A percentile compares a stretch with the other conserved stretches of the same genome.
phyloP scores from a whole-genome alignment of 2,113 vertebrate genomes.

The Oncorhynchus keta region DNA sequence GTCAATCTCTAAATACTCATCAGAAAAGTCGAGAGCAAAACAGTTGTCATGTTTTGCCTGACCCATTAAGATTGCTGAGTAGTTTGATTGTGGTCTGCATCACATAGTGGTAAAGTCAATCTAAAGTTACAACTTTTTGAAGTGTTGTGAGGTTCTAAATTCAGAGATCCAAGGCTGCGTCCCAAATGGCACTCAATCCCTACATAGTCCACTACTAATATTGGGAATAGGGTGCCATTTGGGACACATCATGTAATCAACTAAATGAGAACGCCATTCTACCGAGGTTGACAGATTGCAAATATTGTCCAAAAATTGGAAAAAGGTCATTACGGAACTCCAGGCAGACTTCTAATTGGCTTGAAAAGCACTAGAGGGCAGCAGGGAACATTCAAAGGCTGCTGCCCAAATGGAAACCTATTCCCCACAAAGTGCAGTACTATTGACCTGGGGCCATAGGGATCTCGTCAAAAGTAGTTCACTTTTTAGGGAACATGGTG shows the following conservation, averaged over 20 bases:
- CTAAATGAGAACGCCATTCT: slow-evolving; percentile 4
- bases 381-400: background rate
- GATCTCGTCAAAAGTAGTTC: no score
- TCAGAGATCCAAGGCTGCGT: no score
- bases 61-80: background rate
- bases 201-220: no score
- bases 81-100: background rate
- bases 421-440: no score
- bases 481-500: no score
- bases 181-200: no score
- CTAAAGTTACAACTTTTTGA: background rate
- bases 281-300: background rate
- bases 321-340: slow-evolving; percentile 14
- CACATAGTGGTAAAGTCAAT: background rate
- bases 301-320: background rate
- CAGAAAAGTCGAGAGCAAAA: background rate
- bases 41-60: background rate
- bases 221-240: background rate
- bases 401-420: no score
- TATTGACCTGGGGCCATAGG: no score
- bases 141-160: background rate
- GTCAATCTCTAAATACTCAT: background rate
- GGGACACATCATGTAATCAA: background rate
- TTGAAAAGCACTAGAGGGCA: slow-evolving; percentile 9
- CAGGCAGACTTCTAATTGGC: slow-evolving; percentile 5